Evolutionary conservation across 2,888 invertebrate species (phyloP), one percentile per base, ranked within the genome.

Genomic region (Heteromurus nitidus): DNA sequence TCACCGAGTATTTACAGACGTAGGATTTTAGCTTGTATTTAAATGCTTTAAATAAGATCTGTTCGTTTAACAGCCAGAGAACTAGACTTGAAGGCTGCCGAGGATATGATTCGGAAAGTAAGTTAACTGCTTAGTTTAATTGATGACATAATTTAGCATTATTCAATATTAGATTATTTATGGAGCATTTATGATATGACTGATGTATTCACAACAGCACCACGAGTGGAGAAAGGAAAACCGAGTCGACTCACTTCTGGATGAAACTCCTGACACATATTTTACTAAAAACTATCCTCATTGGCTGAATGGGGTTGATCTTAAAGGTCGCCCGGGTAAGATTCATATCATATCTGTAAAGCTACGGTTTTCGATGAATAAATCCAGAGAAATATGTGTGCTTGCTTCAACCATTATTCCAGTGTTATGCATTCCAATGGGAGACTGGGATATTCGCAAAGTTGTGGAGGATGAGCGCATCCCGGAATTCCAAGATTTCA

Each of bases 101-200:
- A 83, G 64, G 42, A 47, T n/a, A 83, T 85, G 85, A 22, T 85
- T 7, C 65, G 83, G 22, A 67, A 80, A 68, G 85, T 85, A 65
- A 82, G 82, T 30, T 7, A 60, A n/a, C 50, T 36, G 7, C 36
- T 50, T 18, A 70, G 2, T 44, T 26, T 28, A n/a, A 24, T 22
- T 5, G 3, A 5, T 50, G n/a, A 1, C 3, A 50, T 50, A 13
- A 20, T 50, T 18, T 50, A n/a, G n/a, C 11, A 30, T 68, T 9
- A 20, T 69, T n/a, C n/a, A n/a, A n/a, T n/a, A n/a, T n/a, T n/a
- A n/a, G n/a, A n/a, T n/a, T n/a, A n/a, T n/a, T n/a, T n/a, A n/a
- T n/a, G n/a, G n/a, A n/a, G n/a, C n/a, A n/a, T n/a, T n/a, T n/a
- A n/a, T n/a, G n/a, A n/a, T n/a, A n/a, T n/a, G n/a, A n/a, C 13